A percentile compares a stretch with the other conserved stretches of the same genome.
phyloP scores from a whole-genome alignment of 2,113 vertebrate genomes.

The Onychostoma macrolepis region DNA sequence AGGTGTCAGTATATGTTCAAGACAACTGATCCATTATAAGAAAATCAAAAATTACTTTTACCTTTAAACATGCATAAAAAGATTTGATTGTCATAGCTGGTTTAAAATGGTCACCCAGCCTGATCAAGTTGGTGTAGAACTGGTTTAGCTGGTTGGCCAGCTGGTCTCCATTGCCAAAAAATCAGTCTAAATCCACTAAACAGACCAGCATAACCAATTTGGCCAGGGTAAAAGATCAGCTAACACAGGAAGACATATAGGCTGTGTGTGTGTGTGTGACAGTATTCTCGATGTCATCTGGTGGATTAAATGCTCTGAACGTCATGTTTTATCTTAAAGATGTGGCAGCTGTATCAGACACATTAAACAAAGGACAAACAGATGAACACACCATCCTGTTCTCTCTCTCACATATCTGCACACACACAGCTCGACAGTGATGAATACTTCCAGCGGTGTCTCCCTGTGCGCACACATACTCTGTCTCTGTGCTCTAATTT shows the following conservation, averaged over 20 bases:
- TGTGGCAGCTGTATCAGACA: neutral
- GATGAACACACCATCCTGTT: neutral
- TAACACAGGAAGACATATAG: neutral
- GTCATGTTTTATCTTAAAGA: conserved; percentile 3
- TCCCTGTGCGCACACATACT: neutral
- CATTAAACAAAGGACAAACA: neutral
- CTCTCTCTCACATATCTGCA: neutral
- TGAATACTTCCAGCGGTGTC: neutral
- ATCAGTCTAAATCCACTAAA: neutral
- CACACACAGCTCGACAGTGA: conserved; percentile 9
- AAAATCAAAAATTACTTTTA: neutral
- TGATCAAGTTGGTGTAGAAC: neutral
- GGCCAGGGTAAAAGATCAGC: neutral
- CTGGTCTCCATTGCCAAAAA: neutral
- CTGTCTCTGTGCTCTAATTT: conserved; percentile 32
- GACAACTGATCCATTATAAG: neutral
- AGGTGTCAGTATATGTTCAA: neutral
- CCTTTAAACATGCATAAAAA: neutral
- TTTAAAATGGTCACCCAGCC: neutral
- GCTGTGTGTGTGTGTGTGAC: neutral
- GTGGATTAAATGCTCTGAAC: neutral
- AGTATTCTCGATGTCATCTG: neutral
- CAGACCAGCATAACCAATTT: neutral
- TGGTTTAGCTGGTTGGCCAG: neutral
- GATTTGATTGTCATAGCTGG: neutral